Percentiles rank a stretch among this genome's conserved stretches.
phyloP scores from a whole-genome alignment of 1,140 invertebrate species.

The Leptonema lineaticorne region DNA sequence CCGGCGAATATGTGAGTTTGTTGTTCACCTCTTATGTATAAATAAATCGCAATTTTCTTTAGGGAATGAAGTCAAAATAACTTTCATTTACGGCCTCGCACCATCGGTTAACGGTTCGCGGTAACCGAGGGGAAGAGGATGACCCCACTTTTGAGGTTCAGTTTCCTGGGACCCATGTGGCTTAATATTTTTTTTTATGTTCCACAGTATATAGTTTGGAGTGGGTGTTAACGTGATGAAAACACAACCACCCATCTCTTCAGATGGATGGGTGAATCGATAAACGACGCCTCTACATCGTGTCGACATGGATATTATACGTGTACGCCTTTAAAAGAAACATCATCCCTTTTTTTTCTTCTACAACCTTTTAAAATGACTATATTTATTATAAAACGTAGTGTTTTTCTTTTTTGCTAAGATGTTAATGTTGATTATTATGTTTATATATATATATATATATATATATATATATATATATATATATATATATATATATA shows the following conservation, averaged over 20 bases:
- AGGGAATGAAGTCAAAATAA: conserved; percentile 18
- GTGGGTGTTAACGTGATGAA: conserved; percentile 37
- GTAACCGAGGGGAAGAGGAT: background rate
- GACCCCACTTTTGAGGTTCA: background rate
- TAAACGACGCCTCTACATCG: background rate
- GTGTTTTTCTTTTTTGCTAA: too few relatives aligned
- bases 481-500: too few relatives aligned
- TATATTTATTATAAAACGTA: too few relatives aligned
- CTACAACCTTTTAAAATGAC: too few relatives aligned
- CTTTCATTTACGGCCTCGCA: conserved; percentile 12
- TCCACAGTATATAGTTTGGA: background rate
- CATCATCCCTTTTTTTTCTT: too few relatives aligned
- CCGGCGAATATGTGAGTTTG: too few relatives aligned
- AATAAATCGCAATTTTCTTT: conserved; percentile 18
- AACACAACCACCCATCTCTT: conserved; percentile 12
- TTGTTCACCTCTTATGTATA: conserved; percentile 2
- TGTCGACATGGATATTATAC: too few relatives aligned
- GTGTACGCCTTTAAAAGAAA: too few relatives aligned
- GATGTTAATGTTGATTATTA: too few relatives aligned
- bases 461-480: too few relatives aligned
- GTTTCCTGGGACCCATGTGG: conserved; percentile 29
- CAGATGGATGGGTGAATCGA: conserved; percentile 24
- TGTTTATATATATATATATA: too few relatives aligned
- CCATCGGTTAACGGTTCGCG: background rate
- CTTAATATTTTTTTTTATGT: conserved; percentile 36